A percentile compares a stretch with the other conserved stretches of the same genome.
phyloP scores from a whole-genome alignment of 2,797 vertebrate species.

The Hyperoplus immaculatus region DNA sequence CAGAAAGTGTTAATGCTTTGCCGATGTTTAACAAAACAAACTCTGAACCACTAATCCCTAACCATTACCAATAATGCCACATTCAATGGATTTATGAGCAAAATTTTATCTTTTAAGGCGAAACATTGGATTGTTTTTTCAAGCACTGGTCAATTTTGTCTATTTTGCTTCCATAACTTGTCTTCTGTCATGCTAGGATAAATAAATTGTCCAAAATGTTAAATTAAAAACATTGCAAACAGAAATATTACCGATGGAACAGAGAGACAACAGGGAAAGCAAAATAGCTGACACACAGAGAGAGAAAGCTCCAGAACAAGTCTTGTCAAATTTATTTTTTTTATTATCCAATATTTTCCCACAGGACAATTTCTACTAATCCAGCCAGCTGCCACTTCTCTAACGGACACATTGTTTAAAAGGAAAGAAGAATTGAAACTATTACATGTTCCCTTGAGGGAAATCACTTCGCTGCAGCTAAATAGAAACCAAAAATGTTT shows the following conservation, averaged over 20 bases:
- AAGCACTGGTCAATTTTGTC: no score
- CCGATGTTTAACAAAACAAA: neutral
- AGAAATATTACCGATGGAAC: conserved; percentile 14
- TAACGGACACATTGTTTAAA: neutral
- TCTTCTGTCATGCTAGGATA: no score
- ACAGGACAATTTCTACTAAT: neutral
- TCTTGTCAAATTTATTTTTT: neutral
- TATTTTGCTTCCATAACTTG: no score
- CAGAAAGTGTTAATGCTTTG: neutral
- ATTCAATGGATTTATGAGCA: neutral
- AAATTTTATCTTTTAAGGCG: neutral
- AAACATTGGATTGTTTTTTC: neutral
- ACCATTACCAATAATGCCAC: no score
- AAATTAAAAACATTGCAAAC: neutral
- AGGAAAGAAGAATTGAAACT: conserved; percentile 9
- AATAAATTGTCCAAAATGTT: no score
- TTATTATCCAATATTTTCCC: neutral
- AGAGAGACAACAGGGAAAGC: conserved; percentile 41
- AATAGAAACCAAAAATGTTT: neutral
- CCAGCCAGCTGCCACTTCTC: neutral
- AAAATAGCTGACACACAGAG: conserved; percentile 20
- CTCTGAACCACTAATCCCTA: neutral
- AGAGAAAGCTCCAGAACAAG: neutral
- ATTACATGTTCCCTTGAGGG: neutral
- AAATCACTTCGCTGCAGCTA: neutral